phyloP scores from a whole-genome alignment of 2,113 vertebrate species.

The Pedetes capensis region DNA sequence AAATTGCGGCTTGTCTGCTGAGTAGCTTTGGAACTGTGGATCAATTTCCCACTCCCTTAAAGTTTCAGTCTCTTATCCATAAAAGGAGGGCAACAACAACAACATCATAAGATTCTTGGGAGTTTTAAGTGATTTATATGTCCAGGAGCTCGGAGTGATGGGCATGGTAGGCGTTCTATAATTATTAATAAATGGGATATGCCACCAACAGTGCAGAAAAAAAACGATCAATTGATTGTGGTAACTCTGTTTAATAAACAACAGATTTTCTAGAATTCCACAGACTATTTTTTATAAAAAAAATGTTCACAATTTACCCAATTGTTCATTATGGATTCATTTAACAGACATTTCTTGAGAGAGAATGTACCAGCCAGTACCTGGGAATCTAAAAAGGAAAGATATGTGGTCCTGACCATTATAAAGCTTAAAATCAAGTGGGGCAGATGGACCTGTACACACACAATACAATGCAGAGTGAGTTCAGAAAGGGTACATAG shows the following conservation, averaged over 20 bases:
- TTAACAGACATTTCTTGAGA: not conserved
- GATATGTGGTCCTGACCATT: accelerated
- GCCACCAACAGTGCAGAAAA: not conserved
- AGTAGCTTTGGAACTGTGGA: not conserved
- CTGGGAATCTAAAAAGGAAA: not conserved
- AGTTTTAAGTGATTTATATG: not conserved
- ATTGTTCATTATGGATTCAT: not conserved
- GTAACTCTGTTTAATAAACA: not conserved
- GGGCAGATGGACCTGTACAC: not conserved
- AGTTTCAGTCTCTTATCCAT: not conserved
- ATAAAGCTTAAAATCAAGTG: not conserved
- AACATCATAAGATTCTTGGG: not conserved
- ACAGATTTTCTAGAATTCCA: not conserved
- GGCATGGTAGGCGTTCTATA: not conserved
- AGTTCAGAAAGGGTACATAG: not conserved
- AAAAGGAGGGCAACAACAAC: not conserved
- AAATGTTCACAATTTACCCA: not conserved
- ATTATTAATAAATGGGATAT: not conserved
- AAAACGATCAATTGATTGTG: not conserved
- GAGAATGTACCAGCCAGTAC: not conserved
- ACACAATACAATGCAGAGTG: not conserved
- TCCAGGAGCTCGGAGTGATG: not conserved
- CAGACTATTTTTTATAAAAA: not conserved
- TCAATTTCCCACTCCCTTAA: not conserved
- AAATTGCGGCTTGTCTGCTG: too few relatives aligned